phyloP scores from a whole-genome alignment of 2,113 vertebrate species.

The Boleophthalmus pectinirostris region DNA sequence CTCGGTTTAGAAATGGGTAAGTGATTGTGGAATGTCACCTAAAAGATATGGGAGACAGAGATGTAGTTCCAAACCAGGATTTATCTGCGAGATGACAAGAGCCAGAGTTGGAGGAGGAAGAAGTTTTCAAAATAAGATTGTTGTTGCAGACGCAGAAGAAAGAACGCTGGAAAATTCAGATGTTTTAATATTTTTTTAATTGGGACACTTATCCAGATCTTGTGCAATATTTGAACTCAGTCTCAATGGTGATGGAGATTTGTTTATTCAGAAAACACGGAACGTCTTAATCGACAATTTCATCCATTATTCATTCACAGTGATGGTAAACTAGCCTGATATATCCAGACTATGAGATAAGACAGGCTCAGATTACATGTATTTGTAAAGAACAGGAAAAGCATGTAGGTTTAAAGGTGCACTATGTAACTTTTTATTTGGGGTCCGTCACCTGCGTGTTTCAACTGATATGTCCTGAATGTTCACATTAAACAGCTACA shows the following conservation, averaged over 20 bases:
- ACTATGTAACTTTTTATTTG: too few relatives aligned
- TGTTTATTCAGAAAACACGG: background rate
- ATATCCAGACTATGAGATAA: background rate
- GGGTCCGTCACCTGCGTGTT: too few relatives aligned
- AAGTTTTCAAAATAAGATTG: background rate
- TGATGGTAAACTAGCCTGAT: background rate
- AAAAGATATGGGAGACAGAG: constrained; percentile 15
- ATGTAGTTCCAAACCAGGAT: constrained; percentile 21
- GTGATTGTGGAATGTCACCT: constrained; percentile 5
- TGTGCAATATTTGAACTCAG: background rate
- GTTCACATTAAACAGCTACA: too few relatives aligned
- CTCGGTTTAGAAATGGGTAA: constrained; percentile 8
- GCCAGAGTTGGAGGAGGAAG: constrained; percentile 16
- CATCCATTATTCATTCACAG: background rate
- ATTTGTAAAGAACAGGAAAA: too few relatives aligned
- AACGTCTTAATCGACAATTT: background rate
- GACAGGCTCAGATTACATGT: too few relatives aligned
- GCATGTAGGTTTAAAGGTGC: too few relatives aligned
- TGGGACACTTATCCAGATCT: background rate
- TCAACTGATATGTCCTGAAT: too few relatives aligned
- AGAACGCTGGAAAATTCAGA: background rate
- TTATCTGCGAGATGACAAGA: constrained; percentile 23
- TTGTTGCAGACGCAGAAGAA: background rate
- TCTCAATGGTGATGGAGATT: background rate
- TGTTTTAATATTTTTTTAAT: background rate